Conservation (phyloP, 2,888 invertebrate genomes). For the Nymphalis polychloros region DNA sequence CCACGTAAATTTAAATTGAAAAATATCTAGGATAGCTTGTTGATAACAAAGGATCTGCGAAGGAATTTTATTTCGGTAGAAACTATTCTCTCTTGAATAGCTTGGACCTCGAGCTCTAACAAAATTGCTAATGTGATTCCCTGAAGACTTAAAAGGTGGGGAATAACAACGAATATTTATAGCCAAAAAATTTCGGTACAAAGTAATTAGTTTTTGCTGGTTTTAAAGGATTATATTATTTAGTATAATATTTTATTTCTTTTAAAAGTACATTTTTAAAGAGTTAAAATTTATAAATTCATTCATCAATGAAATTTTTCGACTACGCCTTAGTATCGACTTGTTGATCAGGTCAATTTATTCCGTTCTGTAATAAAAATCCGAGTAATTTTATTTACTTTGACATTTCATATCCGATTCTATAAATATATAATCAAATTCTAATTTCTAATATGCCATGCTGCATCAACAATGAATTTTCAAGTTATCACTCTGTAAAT, state of each 20-base stretch:
- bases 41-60: slow-evolving; percentile 27
- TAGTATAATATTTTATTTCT: background rate
- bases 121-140: slow-evolving; percentile 34
- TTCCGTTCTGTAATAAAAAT: no score
- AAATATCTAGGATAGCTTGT: slow-evolving; percentile 30
- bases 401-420: no score
- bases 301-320: no score
- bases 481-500: no score
- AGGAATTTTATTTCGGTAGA: slow-evolving; percentile 34
- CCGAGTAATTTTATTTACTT: no score
- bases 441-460: no score
- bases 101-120: slow-evolving; percentile 10
- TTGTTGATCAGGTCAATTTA: no score
- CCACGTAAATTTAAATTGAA: slow-evolving; percentile 26
- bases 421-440: no score
- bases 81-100: slow-evolving; percentile 18
- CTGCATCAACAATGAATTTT: no score
- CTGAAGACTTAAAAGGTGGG: slow-evolving; percentile 20
- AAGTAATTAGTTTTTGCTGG: slow-evolving; percentile 4
- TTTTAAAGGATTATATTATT: background rate
- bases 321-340: no score
- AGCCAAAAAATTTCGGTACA: slow-evolving; percentile 8
- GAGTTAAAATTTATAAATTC: no score
- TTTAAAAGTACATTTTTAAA: background rate
- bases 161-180: slow-evolving; percentile 20